Conservation (phyloP, 2,113 vertebrate genomes). For the Melanocharis versteri region DNA sequence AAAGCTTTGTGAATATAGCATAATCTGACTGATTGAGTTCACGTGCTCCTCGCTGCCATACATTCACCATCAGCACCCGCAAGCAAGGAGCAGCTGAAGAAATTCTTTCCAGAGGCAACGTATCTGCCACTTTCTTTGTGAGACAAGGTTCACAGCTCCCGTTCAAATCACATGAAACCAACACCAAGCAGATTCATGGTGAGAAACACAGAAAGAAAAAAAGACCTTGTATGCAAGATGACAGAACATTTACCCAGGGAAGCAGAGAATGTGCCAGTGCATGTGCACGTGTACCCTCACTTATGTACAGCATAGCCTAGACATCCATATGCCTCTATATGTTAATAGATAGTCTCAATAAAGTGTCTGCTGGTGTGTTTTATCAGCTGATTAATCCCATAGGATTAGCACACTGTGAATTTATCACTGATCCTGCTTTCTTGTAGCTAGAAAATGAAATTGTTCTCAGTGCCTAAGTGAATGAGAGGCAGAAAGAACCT, state of each 20-base stretch:
- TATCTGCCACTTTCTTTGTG: background rate
- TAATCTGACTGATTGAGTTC: background rate
- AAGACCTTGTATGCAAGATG: background rate
- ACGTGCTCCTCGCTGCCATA: background rate
- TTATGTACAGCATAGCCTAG: fast-evolving
- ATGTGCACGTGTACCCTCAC: background rate
- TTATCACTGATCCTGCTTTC: background rate
- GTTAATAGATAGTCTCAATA: background rate
- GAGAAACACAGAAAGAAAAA: background rate
- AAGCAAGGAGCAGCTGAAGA: background rate
- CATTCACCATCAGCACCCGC: background rate
- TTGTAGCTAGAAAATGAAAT: background rate
- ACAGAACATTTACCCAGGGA: background rate
- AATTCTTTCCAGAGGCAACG: background rate
- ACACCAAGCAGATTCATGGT: background rate
- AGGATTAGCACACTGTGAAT: background rate
- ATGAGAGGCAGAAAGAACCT: background rate
- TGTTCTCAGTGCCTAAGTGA: background rate
- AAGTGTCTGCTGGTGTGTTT: background rate
- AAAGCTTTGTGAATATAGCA: background rate
- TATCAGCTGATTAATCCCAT: background rate
- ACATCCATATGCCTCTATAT: background rate
- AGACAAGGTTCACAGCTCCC: background rate
- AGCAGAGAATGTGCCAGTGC: background rate
- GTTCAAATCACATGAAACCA: background rate